Evolutionary conservation across 1,140 invertebrate species (phyloP).

Genomic region (Drosophila suzukii): DNA sequence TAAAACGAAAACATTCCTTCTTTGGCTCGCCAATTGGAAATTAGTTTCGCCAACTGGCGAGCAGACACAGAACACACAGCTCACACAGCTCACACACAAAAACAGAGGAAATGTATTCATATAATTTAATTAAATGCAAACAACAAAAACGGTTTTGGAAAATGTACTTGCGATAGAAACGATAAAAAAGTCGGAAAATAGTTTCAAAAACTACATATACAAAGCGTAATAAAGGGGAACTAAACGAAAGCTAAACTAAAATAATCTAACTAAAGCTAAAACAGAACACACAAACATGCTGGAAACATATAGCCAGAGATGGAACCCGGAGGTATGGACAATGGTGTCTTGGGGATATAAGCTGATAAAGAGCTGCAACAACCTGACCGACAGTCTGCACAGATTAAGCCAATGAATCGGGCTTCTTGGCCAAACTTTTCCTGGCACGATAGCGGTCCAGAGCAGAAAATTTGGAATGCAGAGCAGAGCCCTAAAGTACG

Average conservation of each 20-base stretch:
- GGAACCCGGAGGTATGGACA: not conserved
- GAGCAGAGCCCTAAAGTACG: constrained; percentile 3
- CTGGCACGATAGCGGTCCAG: not conserved
- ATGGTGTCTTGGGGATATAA: constrained; percentile 22
- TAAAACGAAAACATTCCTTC: constrained; percentile 50
- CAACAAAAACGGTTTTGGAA: constrained; percentile 84
- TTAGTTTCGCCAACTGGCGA: constrained; percentile 45
- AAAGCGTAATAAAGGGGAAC: constrained; percentile 42
- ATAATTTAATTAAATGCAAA: constrained; percentile 83
- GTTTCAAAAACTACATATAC: constrained; percentile 78
- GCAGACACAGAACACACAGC: constrained; percentile 29
- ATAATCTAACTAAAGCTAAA: constrained; percentile 54
- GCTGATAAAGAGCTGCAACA: constrained; percentile 27
- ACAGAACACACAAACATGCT: constrained; percentile 38
- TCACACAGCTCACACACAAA: constrained; percentile 21
- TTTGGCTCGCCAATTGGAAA: constrained; percentile 61
- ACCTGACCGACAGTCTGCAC: constrained; percentile 11
- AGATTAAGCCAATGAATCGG: constrained; percentile 29
- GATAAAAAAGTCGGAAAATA: constrained; percentile 74
- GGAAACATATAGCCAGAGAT: constrained; percentile 35
- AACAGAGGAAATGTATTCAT: constrained; percentile 63
- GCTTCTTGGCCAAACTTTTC: constrained; percentile 18
- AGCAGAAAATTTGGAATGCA: constrained; percentile 6
- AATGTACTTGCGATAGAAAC: constrained; percentile 83
- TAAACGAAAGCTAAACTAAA: constrained; percentile 52